A percentile compares a stretch with the other conserved stretches of the same genome.
phyloP scores from a whole-genome alignment of 35 echinoderm and acorn worm genomes.

The Apostichopus japonicus region DNA sequence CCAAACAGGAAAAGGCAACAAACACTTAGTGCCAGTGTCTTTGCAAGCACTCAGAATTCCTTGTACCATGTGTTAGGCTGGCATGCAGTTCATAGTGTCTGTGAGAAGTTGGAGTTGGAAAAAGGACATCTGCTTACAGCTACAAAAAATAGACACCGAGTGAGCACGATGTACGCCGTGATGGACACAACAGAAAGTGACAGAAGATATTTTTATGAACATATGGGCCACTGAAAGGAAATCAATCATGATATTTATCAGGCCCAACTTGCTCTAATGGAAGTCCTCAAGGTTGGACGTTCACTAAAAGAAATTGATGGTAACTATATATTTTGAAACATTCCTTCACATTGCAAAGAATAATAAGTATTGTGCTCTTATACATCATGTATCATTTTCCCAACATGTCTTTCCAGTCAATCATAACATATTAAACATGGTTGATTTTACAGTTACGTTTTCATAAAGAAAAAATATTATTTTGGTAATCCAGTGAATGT shows the following conservation, averaged over 20 bases:
- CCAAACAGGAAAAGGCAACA: conserved; percentile 66
- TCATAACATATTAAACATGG: too few species aligned
- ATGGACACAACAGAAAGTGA: conserved; percentile 65
- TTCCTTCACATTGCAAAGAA: neutral
- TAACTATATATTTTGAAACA: conserved; percentile 10
- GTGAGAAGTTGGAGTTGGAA: conserved; percentile 41
- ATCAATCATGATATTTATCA: conserved; percentile 61
- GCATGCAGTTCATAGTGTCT: conserved; percentile 59
- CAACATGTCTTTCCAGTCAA: too few species aligned
- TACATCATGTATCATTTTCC: too few species aligned
- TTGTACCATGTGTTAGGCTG: conserved; percentile 70
- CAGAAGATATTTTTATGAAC: conserved; percentile 53
- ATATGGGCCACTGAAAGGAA: conserved; percentile 68
- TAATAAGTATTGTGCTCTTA: neutral
- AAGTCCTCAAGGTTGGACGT: conserved; percentile 51
- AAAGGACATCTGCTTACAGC: conserved; percentile 41
- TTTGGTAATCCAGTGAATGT: too few species aligned
- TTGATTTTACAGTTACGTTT: too few species aligned
- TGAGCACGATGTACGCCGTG: conserved; percentile 55
- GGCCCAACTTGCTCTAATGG: conserved; percentile 62
- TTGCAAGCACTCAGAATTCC: conserved; percentile 49
- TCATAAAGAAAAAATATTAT: too few species aligned
- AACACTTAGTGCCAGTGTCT: conserved; percentile 64
- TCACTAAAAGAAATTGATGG: conserved; percentile 56
- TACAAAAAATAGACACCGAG: conserved; percentile 66